Evolutionary conservation across 2,113 vertebrate genomes (phyloP).

Genomic region (Chamaetylas fuelleborni): DNA sequence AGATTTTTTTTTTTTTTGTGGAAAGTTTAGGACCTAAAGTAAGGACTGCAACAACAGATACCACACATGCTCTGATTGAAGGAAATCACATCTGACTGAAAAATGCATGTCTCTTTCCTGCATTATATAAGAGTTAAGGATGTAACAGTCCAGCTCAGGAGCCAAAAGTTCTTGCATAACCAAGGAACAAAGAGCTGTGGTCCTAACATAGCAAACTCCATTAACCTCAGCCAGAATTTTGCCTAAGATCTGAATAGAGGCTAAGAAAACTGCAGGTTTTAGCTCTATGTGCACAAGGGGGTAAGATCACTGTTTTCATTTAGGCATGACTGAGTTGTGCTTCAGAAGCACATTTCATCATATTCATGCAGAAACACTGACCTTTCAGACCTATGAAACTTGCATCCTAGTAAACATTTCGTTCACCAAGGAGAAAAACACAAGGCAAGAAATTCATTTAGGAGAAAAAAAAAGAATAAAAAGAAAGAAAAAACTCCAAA

Average conservation of each 20-base stretch:
- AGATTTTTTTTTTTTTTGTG: neutral
- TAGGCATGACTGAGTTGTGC: neutral
- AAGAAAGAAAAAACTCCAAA: neutral
- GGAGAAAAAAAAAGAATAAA: fast-evolving
- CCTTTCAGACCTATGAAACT: slow-evolving; percentile 2
- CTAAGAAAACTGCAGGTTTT: neutral
- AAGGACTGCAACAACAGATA: neutral
- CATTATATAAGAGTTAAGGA: neutral
- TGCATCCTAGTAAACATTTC: neutral
- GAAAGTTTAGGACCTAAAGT: neutral
- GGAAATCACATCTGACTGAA: neutral
- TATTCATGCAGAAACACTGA: neutral
- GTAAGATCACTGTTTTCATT: neutral
- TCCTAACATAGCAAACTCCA: neutral
- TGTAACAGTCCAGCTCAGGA: neutral
- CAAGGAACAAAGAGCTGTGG: neutral
- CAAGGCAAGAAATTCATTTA: neutral
- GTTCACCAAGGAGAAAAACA: slow-evolving; percentile 5
- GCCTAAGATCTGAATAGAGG: neutral
- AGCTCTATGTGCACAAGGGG: neutral
- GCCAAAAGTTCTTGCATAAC: neutral
- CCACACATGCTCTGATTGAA: neutral
- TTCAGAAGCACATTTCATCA: neutral
- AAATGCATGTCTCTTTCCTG: neutral
- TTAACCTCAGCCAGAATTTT: neutral